phyloP scores from a whole-genome alignment of 64 coral and sea anemone species.

The Trachythela sp. region DNA sequence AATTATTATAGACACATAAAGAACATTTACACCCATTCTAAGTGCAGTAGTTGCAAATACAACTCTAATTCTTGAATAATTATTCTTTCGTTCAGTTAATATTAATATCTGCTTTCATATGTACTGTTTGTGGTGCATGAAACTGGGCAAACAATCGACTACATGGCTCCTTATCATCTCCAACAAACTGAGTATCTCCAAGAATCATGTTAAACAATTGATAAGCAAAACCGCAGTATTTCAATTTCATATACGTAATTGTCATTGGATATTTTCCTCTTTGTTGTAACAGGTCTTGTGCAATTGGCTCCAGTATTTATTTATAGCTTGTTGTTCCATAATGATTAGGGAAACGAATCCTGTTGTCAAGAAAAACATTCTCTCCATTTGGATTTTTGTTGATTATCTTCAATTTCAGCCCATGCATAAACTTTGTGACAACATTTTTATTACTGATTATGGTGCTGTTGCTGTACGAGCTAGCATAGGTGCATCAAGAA shows the following conservation, averaged over 20 bases:
- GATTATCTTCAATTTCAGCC: neutral
- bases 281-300: neutral
- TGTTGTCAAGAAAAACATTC: neutral
- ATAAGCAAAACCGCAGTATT: neutral
- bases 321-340: neutral
- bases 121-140: neutral
- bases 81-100: neutral
- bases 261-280: conserved; percentile 26
- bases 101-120: neutral
- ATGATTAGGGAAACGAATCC: neutral
- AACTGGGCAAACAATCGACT: neutral
- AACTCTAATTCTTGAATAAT: neutral
- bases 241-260: conserved; percentile 35
- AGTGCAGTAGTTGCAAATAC: conserved; percentile 43
- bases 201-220: neutral
- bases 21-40: conserved; percentile 44
- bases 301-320: neutral
- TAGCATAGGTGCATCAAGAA: neutral
- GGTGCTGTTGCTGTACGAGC: neutral
- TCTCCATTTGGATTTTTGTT: conserved; percentile 2
- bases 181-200: neutral
- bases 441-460: neutral
- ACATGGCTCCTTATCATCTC: neutral
- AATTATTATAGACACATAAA: conserved; percentile 1
- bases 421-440: neutral